Conservation (phyloP, 1,140 invertebrate genomes). For the Pteromalus puparum region DNA sequence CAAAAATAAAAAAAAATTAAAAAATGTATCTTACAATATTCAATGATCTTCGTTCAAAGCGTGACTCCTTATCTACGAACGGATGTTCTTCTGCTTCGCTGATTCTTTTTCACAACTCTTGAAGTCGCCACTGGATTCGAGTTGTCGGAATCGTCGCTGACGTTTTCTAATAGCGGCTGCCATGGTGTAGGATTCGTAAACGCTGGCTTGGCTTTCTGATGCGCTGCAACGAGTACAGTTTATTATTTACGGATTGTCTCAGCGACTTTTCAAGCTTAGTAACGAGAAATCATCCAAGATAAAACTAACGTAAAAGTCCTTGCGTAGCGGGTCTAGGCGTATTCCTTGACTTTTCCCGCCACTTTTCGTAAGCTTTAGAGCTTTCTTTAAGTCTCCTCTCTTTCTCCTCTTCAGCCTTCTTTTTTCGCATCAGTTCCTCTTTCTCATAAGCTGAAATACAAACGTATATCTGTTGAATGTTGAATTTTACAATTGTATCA, state of each 20-base stretch:
- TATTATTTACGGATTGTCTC: neutral
- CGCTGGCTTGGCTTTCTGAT: slow-evolving; percentile 68
- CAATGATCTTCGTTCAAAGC: neutral
- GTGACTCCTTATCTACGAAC: neutral
- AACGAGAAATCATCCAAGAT: neutral
- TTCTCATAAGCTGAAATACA: slow-evolving; percentile 54
- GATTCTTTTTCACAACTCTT: slow-evolving; percentile 32
- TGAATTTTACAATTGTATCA: neutral
- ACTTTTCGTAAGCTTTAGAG: slow-evolving; percentile 66
- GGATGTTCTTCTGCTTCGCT: slow-evolving; percentile 18
- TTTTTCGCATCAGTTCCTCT: slow-evolving; percentile 57
- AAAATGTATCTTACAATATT: slow-evolving; percentile 15
- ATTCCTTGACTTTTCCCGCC: slow-evolving; percentile 66
- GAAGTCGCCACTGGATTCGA: neutral
- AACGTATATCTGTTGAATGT: neutral
- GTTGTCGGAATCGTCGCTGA: slow-evolving; percentile 40
- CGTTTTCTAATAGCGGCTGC: slow-evolving; percentile 60
- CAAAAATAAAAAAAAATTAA: neutral
- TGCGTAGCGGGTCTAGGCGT: slow-evolving; percentile 69
- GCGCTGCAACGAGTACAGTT: slow-evolving; percentile 59
- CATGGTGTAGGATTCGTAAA: slow-evolving; percentile 70
- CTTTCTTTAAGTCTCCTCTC: slow-evolving; percentile 60
- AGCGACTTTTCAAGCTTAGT: neutral
- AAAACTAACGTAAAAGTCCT: slow-evolving; percentile 68
- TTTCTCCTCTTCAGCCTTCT: slow-evolving; percentile 57